Conservation (phyloP, 2,797 vertebrate species). For the Cottoperca gobio region DNA sequence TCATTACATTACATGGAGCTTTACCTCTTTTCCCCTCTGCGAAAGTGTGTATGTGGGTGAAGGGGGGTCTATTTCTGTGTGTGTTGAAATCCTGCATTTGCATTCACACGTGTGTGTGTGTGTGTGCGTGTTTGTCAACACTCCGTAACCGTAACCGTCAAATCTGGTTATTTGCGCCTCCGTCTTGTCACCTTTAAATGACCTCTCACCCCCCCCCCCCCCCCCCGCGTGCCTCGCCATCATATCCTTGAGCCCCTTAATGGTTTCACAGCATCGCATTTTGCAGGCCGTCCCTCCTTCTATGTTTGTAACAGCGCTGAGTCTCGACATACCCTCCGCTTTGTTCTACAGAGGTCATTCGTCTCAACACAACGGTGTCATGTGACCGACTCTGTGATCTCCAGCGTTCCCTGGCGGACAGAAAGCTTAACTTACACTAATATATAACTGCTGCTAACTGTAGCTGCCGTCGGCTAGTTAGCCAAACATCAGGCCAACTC, state of each 20-base stretch:
- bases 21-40: constrained; percentile 20
- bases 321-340: constrained; percentile 16
- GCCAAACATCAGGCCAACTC: background rate
- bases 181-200: constrained; percentile 5
- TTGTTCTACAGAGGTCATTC: constrained; percentile 11
- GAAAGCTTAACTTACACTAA: too few relatives aligned
- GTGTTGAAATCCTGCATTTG: background rate
- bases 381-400: too few relatives aligned
- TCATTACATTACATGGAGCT: constrained; percentile 36
- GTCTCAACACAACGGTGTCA: constrained; percentile 2
- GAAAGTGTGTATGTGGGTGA: constrained; percentile 18
- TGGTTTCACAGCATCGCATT: constrained; percentile 42
- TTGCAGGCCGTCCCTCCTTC: constrained; percentile 26
- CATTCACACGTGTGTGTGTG: too few relatives aligned
- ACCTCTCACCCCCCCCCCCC: too few relatives aligned
- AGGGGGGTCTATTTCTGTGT: background rate
- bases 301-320: constrained; percentile 36
- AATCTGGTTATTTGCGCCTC: background rate
- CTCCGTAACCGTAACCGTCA: constrained; percentile 14
- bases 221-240: constrained; percentile 6
- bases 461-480: too few relatives aligned
- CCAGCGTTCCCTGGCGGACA: too few relatives aligned
- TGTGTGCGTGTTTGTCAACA: constrained; percentile 6
- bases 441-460: too few relatives aligned
- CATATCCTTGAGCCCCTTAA: constrained; percentile 30